Evolutionary conservation across 1,140 invertebrate species (phyloP), one percentile per base, ranked within the genome.

Genomic region (Aphidius gifuensis): DNA sequence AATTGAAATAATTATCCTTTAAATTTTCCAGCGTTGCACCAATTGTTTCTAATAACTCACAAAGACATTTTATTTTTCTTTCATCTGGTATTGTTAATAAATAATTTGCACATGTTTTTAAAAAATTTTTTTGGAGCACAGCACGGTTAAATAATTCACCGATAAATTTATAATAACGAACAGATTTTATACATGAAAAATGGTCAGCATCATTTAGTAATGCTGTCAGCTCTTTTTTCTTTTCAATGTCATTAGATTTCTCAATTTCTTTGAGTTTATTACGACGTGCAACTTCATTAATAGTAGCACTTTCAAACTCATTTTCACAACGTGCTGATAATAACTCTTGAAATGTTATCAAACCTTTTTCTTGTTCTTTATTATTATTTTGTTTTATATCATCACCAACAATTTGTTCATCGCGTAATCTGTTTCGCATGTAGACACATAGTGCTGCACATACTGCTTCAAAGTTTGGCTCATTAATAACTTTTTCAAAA

Each of bases 401-500:
- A 8, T 60, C 61, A n/a, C 66, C 70, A 43, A 61, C 74, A 64
- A 86, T 87, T 82, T 86, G 85, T 74, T 86, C 84, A 60, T 75
- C 73, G 60, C 76, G 80, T 5, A 89, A 77, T 69, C 87, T 85
- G 72, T 86, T 86, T 69, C 91, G 92, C 84, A 98, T 88, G 50
- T 88, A 83, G 16, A 16, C 16, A 16, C 16, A 16, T 16, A 16
- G 16, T 16, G 88, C 83, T 2, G 95, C 95, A 83, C 97, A 98
- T 1, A 90, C 90, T 42, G 90, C 87, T 5, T 93, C 92, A 74
- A 96, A 98, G 72, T 88, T 91, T 3, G 94, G 95, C 77, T 98
- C 95, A 82, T 95, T 91, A 40, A 97, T 89, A 43, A 95, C 95
- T 84, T 97, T 97, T 74, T 96, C 93, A 81, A 97, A 97, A 3